These are phyloP conservation scores for Tokudaia muenninki DNA, from an alignment of 2,797 vertebrate genomes.

Conservation along the genomic window DNA sequence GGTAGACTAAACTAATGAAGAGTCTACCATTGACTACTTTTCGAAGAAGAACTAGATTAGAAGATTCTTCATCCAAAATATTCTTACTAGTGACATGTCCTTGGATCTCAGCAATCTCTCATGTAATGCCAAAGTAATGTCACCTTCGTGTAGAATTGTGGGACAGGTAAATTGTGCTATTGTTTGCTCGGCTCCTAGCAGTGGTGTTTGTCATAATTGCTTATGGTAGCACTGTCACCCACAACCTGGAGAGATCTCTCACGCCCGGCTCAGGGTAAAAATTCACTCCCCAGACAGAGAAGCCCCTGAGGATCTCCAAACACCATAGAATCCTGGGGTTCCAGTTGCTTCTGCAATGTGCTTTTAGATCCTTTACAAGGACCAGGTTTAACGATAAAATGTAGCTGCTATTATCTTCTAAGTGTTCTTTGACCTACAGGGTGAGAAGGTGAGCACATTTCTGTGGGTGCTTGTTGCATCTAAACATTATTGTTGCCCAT, in stretches of 20 bases:
- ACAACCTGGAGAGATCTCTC: background rate
- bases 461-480: conserved; percentile 34
- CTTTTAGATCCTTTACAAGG: conserved; percentile 21
- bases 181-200: background rate
- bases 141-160: background rate
- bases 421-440: conserved; percentile 64
- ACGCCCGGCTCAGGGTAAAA: conserved; percentile 22
- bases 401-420: background rate
- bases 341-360: background rate
- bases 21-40: background rate
- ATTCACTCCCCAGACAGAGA: conserved; percentile 26
- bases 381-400: background rate
- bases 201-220: background rate
- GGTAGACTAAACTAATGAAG: background rate
- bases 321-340: background rate
- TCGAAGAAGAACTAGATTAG: background rate
- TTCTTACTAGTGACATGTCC: background rate
- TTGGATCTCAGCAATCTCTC: background rate
- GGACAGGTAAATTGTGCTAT: background rate
- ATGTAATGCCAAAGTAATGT: background rate
- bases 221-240: background rate
- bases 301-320: background rate
- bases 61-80: background rate
- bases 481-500: conserved; percentile 71
- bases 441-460: conserved; percentile 55